These are phyloP conservation scores for Ammospiza maritima DNA, from an alignment of 2,797 vertebrate genomes.

Conservation along the genomic window DNA sequence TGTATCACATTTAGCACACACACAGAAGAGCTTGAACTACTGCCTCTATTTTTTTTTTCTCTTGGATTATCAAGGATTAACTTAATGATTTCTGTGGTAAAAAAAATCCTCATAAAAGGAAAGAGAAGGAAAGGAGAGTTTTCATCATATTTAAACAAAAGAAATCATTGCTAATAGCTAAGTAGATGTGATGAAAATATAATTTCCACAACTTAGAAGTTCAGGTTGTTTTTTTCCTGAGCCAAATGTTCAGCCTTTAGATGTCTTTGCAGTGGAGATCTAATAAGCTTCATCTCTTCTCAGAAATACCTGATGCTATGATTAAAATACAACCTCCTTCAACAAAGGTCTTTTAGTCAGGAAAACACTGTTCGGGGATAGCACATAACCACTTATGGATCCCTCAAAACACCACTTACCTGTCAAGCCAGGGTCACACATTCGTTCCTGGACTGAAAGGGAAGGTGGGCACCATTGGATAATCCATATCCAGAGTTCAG, in stretches of 20 bases:
- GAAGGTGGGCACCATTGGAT: not conserved
- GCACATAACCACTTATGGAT: not conserved
- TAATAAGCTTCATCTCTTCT: not conserved
- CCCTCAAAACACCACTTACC: not conserved
- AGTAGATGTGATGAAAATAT: not conserved
- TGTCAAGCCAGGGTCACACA: not conserved
- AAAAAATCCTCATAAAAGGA: not conserved
- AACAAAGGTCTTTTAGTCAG: not conserved
- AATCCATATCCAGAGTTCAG: not conserved
- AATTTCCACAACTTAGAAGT: not conserved
- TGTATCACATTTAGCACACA: not conserved
- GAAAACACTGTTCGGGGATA: not conserved
- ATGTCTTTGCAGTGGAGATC: not conserved
- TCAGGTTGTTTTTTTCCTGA: not conserved
- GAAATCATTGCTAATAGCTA: not conserved
- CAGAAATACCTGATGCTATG: not conserved
- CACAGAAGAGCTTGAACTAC: not conserved
- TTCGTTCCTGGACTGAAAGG: not conserved
- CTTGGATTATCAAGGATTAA: conserved; percentile 12
- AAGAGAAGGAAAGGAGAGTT: not conserved
- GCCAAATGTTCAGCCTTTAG: not conserved
- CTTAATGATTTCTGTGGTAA: not conserved
- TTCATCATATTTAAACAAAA: not conserved
- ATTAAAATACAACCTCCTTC: not conserved
- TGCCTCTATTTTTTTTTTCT: not conserved